A percentile compares a stretch with the other conserved stretches of the same genome.
These are phyloP conservation scores for Oreotrochilus melanogaster DNA, from an alignment of 2,113 vertebrate genomes.

Conservation along the genomic window DNA sequence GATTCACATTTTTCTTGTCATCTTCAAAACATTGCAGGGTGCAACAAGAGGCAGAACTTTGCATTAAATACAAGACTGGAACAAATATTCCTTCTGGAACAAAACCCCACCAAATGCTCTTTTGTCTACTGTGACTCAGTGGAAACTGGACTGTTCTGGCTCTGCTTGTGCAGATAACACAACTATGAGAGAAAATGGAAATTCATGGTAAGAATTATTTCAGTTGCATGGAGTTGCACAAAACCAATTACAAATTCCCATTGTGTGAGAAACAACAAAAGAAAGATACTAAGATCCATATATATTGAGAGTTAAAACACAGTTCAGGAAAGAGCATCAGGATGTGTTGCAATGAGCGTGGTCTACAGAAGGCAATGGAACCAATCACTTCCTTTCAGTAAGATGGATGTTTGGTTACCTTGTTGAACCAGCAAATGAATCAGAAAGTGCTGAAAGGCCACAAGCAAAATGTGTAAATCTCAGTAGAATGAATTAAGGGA, in stretches of 20 bases:
- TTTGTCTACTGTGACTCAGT: not conserved
- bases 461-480: not conserved
- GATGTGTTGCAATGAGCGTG: not conserved
- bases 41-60: not conserved
- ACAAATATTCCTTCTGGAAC: not conserved
- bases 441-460: not conserved
- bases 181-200: not conserved
- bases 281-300: not conserved
- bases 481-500: not conserved
- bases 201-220: not conserved
- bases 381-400: not conserved
- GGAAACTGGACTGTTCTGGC: not conserved
- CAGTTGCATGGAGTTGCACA: not conserved
- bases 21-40: not conserved
- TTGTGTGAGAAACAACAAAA: not conserved
- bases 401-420: not conserved
- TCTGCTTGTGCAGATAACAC: not conserved
- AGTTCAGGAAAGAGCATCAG: not conserved
- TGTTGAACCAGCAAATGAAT: not conserved
- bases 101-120: not conserved
- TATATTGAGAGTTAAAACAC: rapidly evolving
- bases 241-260: not conserved
- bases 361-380: not conserved
- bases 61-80: not conserved
- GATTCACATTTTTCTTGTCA: not conserved